phyloP scores from a whole-genome alignment of 2,113 vertebrate species.

The Xenopus laevis region DNA sequence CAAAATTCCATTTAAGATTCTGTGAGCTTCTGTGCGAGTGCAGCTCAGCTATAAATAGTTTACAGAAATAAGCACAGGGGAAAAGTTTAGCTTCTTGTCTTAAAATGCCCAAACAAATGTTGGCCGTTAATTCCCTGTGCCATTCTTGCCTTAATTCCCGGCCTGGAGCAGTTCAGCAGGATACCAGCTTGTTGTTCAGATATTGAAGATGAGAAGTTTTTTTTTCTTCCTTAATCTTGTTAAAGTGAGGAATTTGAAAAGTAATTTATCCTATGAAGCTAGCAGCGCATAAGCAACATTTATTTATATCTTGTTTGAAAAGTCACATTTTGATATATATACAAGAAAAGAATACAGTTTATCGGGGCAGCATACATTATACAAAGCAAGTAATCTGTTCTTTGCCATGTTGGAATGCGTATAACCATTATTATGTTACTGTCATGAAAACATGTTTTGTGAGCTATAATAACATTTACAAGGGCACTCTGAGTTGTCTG shows the following conservation, averaged over 20 bases:
- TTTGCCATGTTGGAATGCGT: too few relatives aligned
- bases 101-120: slow-evolving; percentile 37
- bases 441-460: too few relatives aligned
- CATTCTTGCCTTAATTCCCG: slow-evolving; percentile 37
- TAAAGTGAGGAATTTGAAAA: slow-evolving; percentile 1
- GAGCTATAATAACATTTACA: too few relatives aligned
- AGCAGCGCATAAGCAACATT: background rate
- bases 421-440: too few relatives aligned
- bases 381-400: too few relatives aligned
- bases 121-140: slow-evolving; percentile 36
- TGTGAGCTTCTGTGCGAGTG: background rate
- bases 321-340: too few relatives aligned
- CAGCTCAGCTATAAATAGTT: slow-evolving; percentile 29
- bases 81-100: slow-evolving; percentile 29
- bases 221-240: background rate
- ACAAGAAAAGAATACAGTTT: too few relatives aligned
- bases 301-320: background rate
- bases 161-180: slow-evolving; percentile 43
- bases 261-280: slow-evolving; percentile 17
- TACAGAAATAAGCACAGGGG: slow-evolving; percentile 17
- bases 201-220: slow-evolving; percentile 27
- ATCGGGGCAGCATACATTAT: too few relatives aligned
- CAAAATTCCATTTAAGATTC: slow-evolving; percentile 12
- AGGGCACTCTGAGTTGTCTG: too few relatives aligned
- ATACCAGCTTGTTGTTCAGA: slow-evolving; percentile 35